Base-by-base conservation (phyloP, 2,888 invertebrate species). In the Nomada hirtipes region DNA sequence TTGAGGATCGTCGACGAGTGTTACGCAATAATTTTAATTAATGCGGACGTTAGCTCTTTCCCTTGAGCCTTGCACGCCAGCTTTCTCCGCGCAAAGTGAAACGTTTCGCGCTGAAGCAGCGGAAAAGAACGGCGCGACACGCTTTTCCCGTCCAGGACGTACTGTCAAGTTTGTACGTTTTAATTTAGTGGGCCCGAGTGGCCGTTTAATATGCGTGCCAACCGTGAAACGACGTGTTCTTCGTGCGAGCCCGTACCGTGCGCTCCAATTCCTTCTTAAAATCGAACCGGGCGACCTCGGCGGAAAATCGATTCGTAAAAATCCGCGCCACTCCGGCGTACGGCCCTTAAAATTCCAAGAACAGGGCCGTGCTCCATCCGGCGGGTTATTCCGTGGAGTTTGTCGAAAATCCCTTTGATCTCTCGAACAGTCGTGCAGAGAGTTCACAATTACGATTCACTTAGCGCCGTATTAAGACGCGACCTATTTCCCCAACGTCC, bases 1-100 rank as follows among this genome's bases (percentile, higher is more conserved):
- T 84, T 70, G 70, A 76, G 55, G n/a, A 20, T 44, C 36, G 72
- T 67, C 36, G 73, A 72, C 50, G 55, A 81, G 75, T 78, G 74
- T 77, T 72, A 67, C 65, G 74, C 64, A 73, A 83, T 87, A 78
- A 85, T 85, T 87, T 81, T 85, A 87, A 87, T 87, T 85, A 87
- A 85, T 68, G 63, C 74, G 78, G 70, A 29, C 52, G 67, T 80
- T 72, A 72, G 36, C 60, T 64, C 63, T 55, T 23, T 52, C 75
- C 60, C 59, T 70, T 55, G 68, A 26, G 29, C 36, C 50, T 4
- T 53, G 61, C 55, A 7, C 7, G 26, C 1, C 4, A 11, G 29
- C 9, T 29, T 26, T 4, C 2, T 9, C 75, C 52, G 68, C 64
- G 69, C 73, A 86, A 82, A 73, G 82, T 47, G 74, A 72, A 67